These are phyloP conservation scores for Meles meles DNA, from an alignment of 2,113 vertebrate species.

Conservation along the genomic window DNA sequence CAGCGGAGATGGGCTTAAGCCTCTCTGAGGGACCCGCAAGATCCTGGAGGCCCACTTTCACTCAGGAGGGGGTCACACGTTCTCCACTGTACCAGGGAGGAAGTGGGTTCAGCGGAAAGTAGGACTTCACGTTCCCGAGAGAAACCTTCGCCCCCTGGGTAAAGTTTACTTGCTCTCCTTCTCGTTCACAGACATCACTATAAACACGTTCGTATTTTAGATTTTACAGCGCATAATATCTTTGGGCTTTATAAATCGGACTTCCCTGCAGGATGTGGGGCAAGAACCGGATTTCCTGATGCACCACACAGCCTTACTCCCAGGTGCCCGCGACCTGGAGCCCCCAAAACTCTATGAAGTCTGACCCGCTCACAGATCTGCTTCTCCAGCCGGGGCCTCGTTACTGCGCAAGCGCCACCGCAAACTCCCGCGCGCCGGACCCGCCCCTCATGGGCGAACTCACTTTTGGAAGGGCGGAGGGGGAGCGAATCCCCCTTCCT, in stretches of 20 bases:
- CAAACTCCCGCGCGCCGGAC: fast-evolving
- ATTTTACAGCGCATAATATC: neutral
- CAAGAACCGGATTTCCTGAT: neutral
- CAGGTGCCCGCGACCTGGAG: fast-evolving
- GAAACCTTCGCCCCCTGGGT: neutral
- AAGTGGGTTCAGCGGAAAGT: neutral
- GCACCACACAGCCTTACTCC: neutral
- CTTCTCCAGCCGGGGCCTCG: fast-evolving
- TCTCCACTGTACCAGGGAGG: neutral
- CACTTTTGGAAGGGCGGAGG: neutral
- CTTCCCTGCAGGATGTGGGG: neutral
- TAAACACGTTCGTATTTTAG: neutral
- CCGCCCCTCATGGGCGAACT: neutral
- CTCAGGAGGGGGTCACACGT: fast-evolving
- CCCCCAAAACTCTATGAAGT: fast-evolving
- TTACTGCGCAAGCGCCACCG: constrained; percentile 10
- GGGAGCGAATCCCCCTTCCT: neutral
- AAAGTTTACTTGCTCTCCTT: neutral
- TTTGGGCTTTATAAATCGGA: neutral
- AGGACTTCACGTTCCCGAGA: neutral
- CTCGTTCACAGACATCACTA: neutral
- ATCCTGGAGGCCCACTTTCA: neutral
- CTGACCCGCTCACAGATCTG: fast-evolving
- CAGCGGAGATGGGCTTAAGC: neutral
- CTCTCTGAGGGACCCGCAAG: neutral